These are phyloP conservation scores for Xylocampa areola DNA, from an alignment of 2,888 invertebrate genomes.

Conservation along the genomic window DNA sequence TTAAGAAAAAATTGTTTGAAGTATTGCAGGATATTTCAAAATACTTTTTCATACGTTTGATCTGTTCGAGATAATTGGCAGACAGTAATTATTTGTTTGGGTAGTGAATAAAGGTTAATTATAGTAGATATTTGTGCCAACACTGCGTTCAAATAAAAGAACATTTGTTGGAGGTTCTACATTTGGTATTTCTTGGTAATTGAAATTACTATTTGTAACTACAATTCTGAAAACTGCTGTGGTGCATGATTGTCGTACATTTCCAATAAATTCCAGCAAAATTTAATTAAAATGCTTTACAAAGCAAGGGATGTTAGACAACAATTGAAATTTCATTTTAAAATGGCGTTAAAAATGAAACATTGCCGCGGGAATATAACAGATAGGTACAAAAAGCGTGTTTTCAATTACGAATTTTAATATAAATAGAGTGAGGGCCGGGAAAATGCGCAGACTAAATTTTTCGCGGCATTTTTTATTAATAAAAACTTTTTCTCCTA, in stretches of 20 bases:
- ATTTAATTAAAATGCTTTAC: constrained; percentile 34
- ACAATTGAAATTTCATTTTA: constrained; percentile 24
- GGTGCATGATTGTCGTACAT: too few relatives aligned
- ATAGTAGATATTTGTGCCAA: not conserved
- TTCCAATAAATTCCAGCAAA: constrained; percentile 30
- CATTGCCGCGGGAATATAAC: constrained; percentile 2
- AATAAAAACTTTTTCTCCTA: constrained; percentile 10
- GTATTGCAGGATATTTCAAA: not conserved
- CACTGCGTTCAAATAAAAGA: too few relatives aligned
- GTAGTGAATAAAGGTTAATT: not conserved
- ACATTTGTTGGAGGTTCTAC: too few relatives aligned
- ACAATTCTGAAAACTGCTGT: too few relatives aligned
- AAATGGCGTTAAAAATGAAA: constrained; percentile 30
- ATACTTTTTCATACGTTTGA: not conserved
- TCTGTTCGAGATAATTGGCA: not conserved
- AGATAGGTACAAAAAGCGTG: constrained; percentile 4
- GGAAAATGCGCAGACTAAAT: constrained; percentile 21
- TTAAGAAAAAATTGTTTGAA: not conserved
- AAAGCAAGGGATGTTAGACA: constrained; percentile 34
- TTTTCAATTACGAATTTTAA: constrained; percentile 46
- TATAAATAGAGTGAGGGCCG: constrained; percentile 32
- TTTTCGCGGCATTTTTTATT: constrained; percentile 21
- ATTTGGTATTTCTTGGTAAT: too few relatives aligned
- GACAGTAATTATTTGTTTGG: not conserved
- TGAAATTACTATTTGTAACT: too few relatives aligned